Evolutionary conservation across 92 coral and sea anemone genomes (phyloP), one percentile per base, ranked within the genome.

Genomic region (Zoanthus solanderi): DNA sequence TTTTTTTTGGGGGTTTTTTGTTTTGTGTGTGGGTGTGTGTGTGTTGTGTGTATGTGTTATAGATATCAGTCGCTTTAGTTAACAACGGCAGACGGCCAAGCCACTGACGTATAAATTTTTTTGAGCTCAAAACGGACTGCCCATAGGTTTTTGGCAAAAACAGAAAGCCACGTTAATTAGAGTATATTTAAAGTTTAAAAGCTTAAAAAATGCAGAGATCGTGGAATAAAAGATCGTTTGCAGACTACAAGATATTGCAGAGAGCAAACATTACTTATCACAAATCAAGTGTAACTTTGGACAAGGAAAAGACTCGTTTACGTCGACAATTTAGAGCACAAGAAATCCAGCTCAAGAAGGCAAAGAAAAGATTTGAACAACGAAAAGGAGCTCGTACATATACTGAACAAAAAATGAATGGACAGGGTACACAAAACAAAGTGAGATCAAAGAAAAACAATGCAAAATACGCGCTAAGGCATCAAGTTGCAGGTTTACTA

Each of bases 281-380:
- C 67, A 83, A 73, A 17, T 78, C 48, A 30, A 79, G 71, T n/a
- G 8, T 30, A 66, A 83, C 28, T 53, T 83, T 83, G 79, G 67
- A 71, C n/a, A 83, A 83, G 50, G 87, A 83, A 83, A 73, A 69
- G 30, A 34, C 46, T 52, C 87, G 87, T 10, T 68, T 83, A 9
- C 66, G 69, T 52, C 87, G 87, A 14, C 50, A 83, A n/a, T 83
- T 71, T 31, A 83, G 79, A 71, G 79, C 68, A 8, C 79, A 83
- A 47, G 87, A 71, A 32, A 46, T 69, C 6, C 87, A 83, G 45
- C 45, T 83, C 28, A 83, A 71, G 50, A 79, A 78, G 5, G 79
- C 77, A 48, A 78, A 83, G 79, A 83, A 83, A 31, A 68, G 79
- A 31, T 83, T 83, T 80, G 34, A 80, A 73, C 75, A 60, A 48